Evolutionary conservation across 2,888 invertebrate genomes (phyloP), one percentile per base, ranked within the genome.

Genomic region (Dasypogon diadema): DNA sequence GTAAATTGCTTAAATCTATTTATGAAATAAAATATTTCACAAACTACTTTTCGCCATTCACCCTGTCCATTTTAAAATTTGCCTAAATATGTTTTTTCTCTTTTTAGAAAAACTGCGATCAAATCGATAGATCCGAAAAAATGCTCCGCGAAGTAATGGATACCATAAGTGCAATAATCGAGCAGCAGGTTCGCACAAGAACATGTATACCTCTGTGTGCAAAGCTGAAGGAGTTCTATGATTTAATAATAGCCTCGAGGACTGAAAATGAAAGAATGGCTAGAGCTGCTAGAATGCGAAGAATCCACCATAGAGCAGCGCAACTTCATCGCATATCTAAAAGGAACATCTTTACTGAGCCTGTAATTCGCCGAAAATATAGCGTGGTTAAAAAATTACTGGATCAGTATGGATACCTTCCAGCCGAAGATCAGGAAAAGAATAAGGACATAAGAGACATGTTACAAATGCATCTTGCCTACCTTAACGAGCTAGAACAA

Each of bases 371-470:
- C 6, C 79, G 82, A 26, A 83, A 84, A 48, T 81, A 83, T 0
- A 79, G 81, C 14, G 79, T 82, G 6, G 84, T 85, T 1, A 84
- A 84, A 77, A 85, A 86, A 73, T 77, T 85, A 2, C 76, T 86
- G 2, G 78, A 79, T 0, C 81, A 85, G 76, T 85, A 84, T 75
- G 83, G 84, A 4, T 81, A 82, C 2, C 75, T 85, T 21, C 81
- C 84, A 0, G 14, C 60, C 2, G 80, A 82, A 10, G 84, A 85
- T 37, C 84, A 85, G 55, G 74, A 77, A 1, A 78, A 80, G 6
- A 81, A 79, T 2, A 76, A 78, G 0, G 73, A 48, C 2, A 77
- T 83, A 16, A 81, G 82, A 2, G 82, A 83, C 21, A 81, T 81
- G 24, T 77, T 85, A 21, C 78, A 85, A 1, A 77, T 80, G 77